Conservation (phyloP, 2,888 invertebrate genomes). For the Leptothorax acervorum region DNA sequence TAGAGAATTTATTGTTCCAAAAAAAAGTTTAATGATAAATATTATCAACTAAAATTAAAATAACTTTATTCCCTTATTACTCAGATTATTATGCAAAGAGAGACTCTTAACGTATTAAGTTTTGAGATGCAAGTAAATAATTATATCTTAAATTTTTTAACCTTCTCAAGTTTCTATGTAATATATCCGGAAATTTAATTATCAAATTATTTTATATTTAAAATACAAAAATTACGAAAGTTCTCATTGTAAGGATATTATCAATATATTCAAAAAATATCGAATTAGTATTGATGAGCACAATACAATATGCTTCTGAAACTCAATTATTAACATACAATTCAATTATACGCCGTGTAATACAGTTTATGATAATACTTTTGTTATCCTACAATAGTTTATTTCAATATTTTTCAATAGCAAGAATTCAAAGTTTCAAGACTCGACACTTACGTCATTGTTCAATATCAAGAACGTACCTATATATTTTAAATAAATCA, state of each 20-base stretch:
- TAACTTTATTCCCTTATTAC: neutral
- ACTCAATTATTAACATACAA: neutral
- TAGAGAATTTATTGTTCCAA: neutral
- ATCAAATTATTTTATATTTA: slow-evolving; percentile 2
- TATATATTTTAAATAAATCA: slow-evolving; percentile 20
- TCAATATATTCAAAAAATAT: neutral
- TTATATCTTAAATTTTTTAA: neutral
- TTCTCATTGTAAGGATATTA: neutral
- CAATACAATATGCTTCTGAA: neutral
- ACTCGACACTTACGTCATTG: neutral
- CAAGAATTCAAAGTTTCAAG: too few relatives aligned
- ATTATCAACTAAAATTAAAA: neutral
- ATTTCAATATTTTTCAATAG: neutral
- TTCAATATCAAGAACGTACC: neutral
- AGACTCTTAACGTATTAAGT: neutral
- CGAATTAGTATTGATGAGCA: neutral
- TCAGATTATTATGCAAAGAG: neutral
- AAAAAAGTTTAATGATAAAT: neutral
- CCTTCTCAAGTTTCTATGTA: neutral
- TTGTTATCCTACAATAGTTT: neutral
- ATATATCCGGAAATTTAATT: neutral
- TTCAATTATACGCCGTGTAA: neutral
- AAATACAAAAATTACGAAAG: neutral
- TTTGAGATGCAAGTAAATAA: neutral
- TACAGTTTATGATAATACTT: neutral